Evolutionary conservation across 2,797 vertebrate genomes (phyloP).

Genomic region (Coccyzus lansbergi): DNA sequence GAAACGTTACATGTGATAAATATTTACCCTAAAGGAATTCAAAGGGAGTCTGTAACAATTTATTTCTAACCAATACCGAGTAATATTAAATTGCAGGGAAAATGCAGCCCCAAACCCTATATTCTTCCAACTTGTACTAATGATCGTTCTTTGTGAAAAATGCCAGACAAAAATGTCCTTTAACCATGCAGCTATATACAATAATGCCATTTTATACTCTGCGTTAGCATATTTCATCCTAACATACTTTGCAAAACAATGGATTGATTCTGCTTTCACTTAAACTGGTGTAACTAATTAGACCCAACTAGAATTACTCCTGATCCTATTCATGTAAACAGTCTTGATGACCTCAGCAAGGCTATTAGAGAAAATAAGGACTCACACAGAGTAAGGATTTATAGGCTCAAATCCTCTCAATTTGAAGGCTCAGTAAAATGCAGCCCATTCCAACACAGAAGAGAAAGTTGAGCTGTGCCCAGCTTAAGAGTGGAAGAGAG

Average conservation of each 20-base stretch:
- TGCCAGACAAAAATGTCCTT: slow-evolving; percentile 61
- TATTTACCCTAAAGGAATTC: slow-evolving; percentile 70
- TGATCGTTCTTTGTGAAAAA: slow-evolving; percentile 60
- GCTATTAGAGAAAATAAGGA: slow-evolving; percentile 63
- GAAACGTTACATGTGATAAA: slow-evolving; percentile 71
- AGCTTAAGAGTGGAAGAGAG: neutral
- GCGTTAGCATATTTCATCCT: slow-evolving; percentile 14
- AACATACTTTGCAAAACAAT: slow-evolving; percentile 13
- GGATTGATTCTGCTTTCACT: slow-evolving; percentile 52
- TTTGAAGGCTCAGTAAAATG: slow-evolving; percentile 46
- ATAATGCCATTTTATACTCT: neutral
- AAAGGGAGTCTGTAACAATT: slow-evolving; percentile 61
- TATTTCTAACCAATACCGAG: slow-evolving; percentile 66
- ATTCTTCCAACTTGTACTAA: slow-evolving; percentile 67
- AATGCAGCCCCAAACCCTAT: slow-evolving; percentile 62
- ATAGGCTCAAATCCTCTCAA: slow-evolving; percentile 43
- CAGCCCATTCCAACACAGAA: neutral
- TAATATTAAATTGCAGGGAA: slow-evolving; percentile 60
- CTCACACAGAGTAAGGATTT: slow-evolving; percentile 62
- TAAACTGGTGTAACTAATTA: slow-evolving; percentile 63
- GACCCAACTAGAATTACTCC: slow-evolving; percentile 59
- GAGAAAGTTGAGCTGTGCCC: neutral
- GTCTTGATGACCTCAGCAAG: slow-evolving; percentile 53
- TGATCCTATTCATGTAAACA: slow-evolving; percentile 65
- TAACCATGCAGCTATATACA: slow-evolving; percentile 32